A percentile compares a stretch with the other conserved stretches of the same genome.
phyloP scores from a whole-genome alignment of 2,888 invertebrate genomes.

The Villa cingulata region DNA sequence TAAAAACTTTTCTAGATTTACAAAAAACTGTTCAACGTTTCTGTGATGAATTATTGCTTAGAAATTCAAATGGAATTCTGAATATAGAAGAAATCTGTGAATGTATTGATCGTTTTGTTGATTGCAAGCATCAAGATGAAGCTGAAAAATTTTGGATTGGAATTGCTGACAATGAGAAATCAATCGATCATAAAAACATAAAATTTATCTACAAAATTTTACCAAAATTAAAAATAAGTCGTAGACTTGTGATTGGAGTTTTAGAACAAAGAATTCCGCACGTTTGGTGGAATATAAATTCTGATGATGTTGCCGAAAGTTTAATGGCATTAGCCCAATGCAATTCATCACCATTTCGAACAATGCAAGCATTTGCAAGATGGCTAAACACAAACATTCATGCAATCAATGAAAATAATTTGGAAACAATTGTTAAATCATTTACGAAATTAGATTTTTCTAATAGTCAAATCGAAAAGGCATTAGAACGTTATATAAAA shows the following conservation, averaged over 20 bases:
- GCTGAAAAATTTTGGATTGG: conserved; percentile 56
- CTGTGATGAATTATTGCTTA: conserved; percentile 46
- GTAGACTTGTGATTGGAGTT: conserved; percentile 42
- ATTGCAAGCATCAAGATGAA: conserved; percentile 38
- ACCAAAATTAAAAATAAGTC: conserved; percentile 45
- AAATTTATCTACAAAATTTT: conserved; percentile 43
- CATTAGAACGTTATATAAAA: conserved; percentile 48
- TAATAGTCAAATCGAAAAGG: conserved; percentile 43
- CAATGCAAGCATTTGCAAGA: conserved; percentile 35
- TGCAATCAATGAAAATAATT: conserved; percentile 42
- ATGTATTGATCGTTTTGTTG: conserved; percentile 34
- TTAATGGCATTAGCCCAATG: conserved; percentile 35
- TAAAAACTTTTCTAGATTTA: conserved; percentile 27
- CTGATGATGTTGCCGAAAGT: conserved; percentile 39
- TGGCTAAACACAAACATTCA: conserved; percentile 51
- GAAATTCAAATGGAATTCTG: conserved; percentile 47
- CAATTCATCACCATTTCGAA: conserved; percentile 33
- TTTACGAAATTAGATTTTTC: conserved; percentile 42
- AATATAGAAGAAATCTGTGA: conserved; percentile 45
- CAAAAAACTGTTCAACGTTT: conserved; percentile 34
- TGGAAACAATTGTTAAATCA: conserved; percentile 41
- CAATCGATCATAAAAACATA: conserved; percentile 45
- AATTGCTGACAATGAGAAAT: conserved; percentile 42
- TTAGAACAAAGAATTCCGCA: conserved; percentile 44
- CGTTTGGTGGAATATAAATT: conserved; percentile 43